Percentiles rank a stretch among this genome's conserved stretches.
These are phyloP conservation scores for Aquatica leii DNA, from an alignment of 2,888 invertebrate genomes.

Conservation along the genomic window DNA sequence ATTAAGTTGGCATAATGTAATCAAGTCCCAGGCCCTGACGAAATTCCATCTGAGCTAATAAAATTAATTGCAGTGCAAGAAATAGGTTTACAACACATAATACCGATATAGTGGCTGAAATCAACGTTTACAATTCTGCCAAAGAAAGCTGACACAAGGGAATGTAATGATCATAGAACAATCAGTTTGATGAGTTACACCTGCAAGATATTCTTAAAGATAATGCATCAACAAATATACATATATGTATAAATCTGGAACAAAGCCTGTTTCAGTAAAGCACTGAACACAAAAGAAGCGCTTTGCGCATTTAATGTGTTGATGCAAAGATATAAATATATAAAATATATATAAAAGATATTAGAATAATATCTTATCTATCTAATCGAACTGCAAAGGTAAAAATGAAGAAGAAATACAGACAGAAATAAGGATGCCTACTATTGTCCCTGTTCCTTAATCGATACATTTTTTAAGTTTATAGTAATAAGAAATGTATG, in stretches of 20 bases:
- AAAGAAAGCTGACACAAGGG: slow-evolving; percentile 32
- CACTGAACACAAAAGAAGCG: slow-evolving; percentile 5
- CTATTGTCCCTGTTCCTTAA: not conserved
- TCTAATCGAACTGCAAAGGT: too few relatives aligned
- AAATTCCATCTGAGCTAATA: not conserved
- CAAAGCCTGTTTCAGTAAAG: not conserved
- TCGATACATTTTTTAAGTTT: not conserved
- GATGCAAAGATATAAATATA: not conserved
- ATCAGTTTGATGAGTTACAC: not conserved
- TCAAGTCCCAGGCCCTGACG: slow-evolving; percentile 37
- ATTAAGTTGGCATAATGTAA: slow-evolving; percentile 29
- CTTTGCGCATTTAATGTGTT: slow-evolving; percentile 4
- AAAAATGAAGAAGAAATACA: not conserved
- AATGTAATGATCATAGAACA: slow-evolving; percentile 33
- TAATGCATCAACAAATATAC: slow-evolving; percentile 8
- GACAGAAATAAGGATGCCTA: not conserved
- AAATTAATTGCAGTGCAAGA: slow-evolving; percentile 23
- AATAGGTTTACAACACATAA: slow-evolving; percentile 30
- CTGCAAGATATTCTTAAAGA: slow-evolving; percentile 11
- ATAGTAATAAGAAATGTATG: not conserved
- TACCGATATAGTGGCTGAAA: slow-evolving; percentile 35
- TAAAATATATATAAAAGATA: not conserved
- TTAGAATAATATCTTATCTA: not conserved
- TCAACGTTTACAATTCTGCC: slow-evolving; percentile 23
- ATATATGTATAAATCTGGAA: not conserved